phyloP scores from a whole-genome alignment of 2,113 vertebrate genomes.

The Irena cyanogastra region DNA sequence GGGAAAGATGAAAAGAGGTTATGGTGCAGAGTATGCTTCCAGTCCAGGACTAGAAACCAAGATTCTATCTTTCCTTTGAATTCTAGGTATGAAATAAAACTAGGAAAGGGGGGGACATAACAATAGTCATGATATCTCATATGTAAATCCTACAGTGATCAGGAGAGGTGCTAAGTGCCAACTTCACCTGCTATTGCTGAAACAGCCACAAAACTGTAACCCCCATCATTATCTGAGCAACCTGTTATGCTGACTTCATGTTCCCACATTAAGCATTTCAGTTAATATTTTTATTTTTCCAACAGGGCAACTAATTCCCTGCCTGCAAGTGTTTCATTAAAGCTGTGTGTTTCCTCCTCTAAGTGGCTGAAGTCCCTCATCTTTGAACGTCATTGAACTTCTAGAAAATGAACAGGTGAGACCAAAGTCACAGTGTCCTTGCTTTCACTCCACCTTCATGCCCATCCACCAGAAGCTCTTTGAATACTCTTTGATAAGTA shows the following conservation, averaged over 20 bases:
- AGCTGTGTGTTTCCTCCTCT: not conserved
- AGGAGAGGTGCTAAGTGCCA: not conserved
- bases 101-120: not conserved
- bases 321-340: not conserved
- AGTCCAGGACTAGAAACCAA: not conserved
- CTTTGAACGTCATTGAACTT: not conserved
- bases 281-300: not conserved
- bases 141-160: not conserved
- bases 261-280: not conserved
- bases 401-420: not conserved
- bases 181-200: not conserved
- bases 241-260: not conserved
- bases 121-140: not conserved
- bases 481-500: not conserved
- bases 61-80: not conserved
- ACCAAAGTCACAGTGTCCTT: not conserved
- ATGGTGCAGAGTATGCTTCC: not conserved
- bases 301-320: not conserved
- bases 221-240: fast-evolving
- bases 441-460: not conserved
- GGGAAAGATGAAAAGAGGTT: not conserved
- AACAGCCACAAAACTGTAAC: not conserved
- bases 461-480: not conserved
- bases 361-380: not conserved
- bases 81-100: not conserved